These are phyloP conservation scores for Acrocera orbiculus DNA, from an alignment of 2,888 invertebrate genomes.

Conservation along the genomic window DNA sequence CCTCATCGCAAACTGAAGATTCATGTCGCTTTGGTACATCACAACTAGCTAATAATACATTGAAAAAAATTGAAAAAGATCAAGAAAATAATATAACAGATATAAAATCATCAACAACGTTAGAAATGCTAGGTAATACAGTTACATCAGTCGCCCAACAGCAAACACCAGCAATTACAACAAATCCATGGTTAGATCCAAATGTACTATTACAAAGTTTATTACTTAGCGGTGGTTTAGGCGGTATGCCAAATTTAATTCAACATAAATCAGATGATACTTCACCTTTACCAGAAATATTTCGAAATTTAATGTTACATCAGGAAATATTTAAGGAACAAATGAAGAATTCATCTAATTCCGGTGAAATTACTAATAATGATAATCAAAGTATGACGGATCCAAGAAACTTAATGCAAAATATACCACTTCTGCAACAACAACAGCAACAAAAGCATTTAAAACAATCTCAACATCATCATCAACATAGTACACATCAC, in stretches of 20 bases:
- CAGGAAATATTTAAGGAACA: constrained; percentile 14
- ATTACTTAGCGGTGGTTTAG: constrained; percentile 19
- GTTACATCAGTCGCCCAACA: constrained; percentile 7
- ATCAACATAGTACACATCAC: constrained; percentile 13
- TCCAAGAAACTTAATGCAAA: constrained; percentile 19
- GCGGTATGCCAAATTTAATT: constrained; percentile 13
- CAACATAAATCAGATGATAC: constrained; percentile 19
- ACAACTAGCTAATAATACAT: constrained; percentile 21
- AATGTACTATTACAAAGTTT: constrained; percentile 24
- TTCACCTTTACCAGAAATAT: constrained; percentile 21
- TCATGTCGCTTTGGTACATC: constrained; percentile 36
- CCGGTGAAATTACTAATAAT: constrained; percentile 13
- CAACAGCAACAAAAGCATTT: constrained; percentile 17
- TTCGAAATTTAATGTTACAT: constrained; percentile 22
- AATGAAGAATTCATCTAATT: constrained; percentile 9
- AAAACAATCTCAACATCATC: constrained; percentile 13
- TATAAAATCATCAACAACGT: constrained; percentile 8
- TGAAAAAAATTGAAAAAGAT: constrained; percentile 13
- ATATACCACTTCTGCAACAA: constrained; percentile 19
- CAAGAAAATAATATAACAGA: constrained; percentile 14
- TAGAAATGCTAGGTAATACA: constrained; percentile 7
- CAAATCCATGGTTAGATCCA: constrained; percentile 20
- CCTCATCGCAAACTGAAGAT: constrained; percentile 29
- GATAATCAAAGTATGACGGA: constrained; percentile 20
- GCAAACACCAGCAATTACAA: constrained; percentile 13